Evolutionary conservation across 2,797 vertebrate genomes (phyloP).

Genomic region (Rhinoraja longicauda): DNA sequence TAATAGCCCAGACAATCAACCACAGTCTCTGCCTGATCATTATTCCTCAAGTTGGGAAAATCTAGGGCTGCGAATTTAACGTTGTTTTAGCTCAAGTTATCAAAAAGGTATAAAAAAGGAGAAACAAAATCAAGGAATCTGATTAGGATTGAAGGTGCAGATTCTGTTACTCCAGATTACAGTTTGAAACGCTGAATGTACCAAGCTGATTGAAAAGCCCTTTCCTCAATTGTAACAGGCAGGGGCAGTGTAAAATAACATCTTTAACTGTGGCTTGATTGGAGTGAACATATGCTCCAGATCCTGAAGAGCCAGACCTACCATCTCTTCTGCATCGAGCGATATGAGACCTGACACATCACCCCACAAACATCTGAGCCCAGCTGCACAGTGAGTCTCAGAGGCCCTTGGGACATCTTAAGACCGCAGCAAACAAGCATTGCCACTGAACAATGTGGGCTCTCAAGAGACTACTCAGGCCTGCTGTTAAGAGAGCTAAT

Average conservation of each 20-base stretch:
- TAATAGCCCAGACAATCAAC: not conserved
- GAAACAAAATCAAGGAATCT: not conserved
- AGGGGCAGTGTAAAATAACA: not conserved
- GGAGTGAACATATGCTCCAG: conserved; percentile 18
- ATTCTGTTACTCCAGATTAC: not conserved
- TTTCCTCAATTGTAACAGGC: not conserved
- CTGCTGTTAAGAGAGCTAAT: not conserved
- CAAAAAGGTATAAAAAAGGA: not conserved
- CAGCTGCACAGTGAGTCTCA: not conserved
- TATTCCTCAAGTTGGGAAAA: not conserved
- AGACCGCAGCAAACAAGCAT: conserved; percentile 27
- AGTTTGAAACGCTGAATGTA: not conserved
- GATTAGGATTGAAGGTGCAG: not conserved
- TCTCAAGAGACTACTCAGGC: not conserved
- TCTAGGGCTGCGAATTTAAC: not conserved
- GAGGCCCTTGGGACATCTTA: not conserved
- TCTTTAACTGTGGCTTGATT: not conserved
- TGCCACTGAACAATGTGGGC: not conserved
- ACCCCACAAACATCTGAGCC: conserved; percentile 36
- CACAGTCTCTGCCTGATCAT: too few species aligned
- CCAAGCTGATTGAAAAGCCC: not conserved
- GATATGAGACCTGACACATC: conserved; percentile 20
- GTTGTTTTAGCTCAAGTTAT: not conserved
- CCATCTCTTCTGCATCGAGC: not conserved
- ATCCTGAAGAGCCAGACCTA: not conserved